These are phyloP conservation scores for Drosophila suzukii DNA, from an alignment of 1,140 invertebrate species.

Conservation along the genomic window DNA sequence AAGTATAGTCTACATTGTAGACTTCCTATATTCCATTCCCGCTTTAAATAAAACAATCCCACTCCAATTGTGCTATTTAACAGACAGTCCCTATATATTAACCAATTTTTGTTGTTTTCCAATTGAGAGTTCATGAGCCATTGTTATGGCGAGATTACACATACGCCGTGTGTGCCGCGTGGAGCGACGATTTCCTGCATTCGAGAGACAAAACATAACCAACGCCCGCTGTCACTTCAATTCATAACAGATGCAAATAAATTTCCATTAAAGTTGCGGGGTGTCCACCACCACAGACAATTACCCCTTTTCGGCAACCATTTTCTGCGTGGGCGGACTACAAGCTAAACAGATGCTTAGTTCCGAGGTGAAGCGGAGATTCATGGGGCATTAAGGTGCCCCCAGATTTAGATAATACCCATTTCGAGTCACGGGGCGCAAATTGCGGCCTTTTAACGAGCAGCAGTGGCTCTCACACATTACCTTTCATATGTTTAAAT, in stretches of 20 bases:
- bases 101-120: conserved; percentile 19
- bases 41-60: conserved; percentile 14
- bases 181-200: conserved; percentile 51
- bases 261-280: conserved; percentile 72
- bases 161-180: conserved; percentile 56
- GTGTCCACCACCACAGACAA: neutral
- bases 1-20: no score
- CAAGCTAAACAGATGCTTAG: conserved; percentile 46
- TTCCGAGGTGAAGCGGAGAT: conserved; percentile 13
- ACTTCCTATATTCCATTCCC: neutral
- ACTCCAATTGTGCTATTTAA: conserved; percentile 27
- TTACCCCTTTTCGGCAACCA: conserved; percentile 11
- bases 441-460: conserved; percentile 38
- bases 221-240: conserved; percentile 77
- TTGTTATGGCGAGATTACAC: conserved; percentile 58
- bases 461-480: conserved; percentile 43
- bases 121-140: conserved; percentile 57
- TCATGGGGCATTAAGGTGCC: conserved; percentile 31
- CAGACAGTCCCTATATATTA: conserved; percentile 15
- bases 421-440: conserved; percentile 48
- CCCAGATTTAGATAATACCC: conserved; percentile 64
- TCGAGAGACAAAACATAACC: conserved; percentile 30
- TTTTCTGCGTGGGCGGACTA: conserved; percentile 37
- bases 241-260: conserved; percentile 79
- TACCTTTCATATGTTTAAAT: conserved; percentile 64